A percentile compares a stretch with the other conserved stretches of the same genome.
Conservation (phyloP, 1,140 invertebrate genomes). For the Probaryconus sp. region DNA sequence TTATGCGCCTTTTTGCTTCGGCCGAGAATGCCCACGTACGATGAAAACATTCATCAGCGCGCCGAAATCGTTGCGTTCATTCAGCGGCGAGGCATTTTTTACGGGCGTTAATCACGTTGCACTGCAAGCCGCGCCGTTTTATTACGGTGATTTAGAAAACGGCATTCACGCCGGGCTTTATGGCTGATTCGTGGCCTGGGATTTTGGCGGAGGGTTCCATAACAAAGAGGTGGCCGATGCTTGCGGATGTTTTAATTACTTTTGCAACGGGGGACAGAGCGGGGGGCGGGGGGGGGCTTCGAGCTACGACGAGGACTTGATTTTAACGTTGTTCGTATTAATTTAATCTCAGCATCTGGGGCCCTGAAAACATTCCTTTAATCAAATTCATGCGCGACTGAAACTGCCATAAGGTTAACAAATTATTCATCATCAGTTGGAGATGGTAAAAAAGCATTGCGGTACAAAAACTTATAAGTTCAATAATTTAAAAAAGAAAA, state of each 20-base stretch:
- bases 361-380: too few relatives aligned
- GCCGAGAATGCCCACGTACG: conserved; percentile 26
- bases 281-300: too few relatives aligned
- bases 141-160: conserved; percentile 54
- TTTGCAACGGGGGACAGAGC: not conserved
- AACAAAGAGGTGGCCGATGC: conserved; percentile 8
- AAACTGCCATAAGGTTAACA: too few relatives aligned
- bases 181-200: conserved; percentile 24
- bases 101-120: conserved; percentile 45
- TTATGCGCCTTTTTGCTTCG: conserved; percentile 52
- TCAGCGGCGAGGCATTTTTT: conserved; percentile 50
- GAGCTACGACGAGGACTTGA: conserved; percentile 27
- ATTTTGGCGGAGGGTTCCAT: conserved; percentile 32
- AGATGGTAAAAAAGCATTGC: too few relatives aligned
- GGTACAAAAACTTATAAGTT: too few relatives aligned
- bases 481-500: too few relatives aligned
- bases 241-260: conserved; percentile 32
- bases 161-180: conserved; percentile 33
- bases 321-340: conserved; percentile 27
- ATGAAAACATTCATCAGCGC: conserved; percentile 51
- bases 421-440: too few relatives aligned
- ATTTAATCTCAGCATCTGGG: too few relatives aligned
- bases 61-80: conserved; percentile 46
- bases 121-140: conserved; percentile 29
- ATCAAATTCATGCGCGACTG: too few relatives aligned